A percentile compares a stretch with the other conserved stretches of the same genome.
Conservation (phyloP, 2,888 invertebrate species). For the Hypselothyrea guttata region DNA sequence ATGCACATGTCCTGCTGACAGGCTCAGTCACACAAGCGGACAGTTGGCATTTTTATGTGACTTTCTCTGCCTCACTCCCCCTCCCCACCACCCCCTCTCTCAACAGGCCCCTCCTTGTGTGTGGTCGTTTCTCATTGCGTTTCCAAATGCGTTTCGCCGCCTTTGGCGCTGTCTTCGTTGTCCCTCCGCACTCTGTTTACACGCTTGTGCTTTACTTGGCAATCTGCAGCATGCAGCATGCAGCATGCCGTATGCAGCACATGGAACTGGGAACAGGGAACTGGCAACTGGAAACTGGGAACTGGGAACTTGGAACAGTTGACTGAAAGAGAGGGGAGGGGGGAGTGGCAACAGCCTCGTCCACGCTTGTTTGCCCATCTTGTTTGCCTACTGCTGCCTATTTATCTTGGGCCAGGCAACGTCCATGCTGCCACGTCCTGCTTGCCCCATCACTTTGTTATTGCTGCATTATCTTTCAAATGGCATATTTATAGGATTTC, state of each 20-base stretch:
- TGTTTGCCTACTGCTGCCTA: constrained; percentile 77
- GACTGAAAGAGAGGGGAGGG: constrained; percentile 6
- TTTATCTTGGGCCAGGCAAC: constrained; percentile 64
- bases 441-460: constrained; percentile 59
- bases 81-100: neutral
- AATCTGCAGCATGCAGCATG: neutral
- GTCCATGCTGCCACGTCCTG: constrained; percentile 21
- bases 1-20: constrained; percentile 71
- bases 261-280: constrained; percentile 1
- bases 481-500: constrained; percentile 79
- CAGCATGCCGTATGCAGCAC: neutral
- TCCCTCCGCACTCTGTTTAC: constrained; percentile 32
- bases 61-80: constrained; percentile 1
- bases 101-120: constrained; percentile 1
- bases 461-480: constrained; percentile 78
- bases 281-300: too few relatives aligned
- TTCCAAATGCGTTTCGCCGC: constrained; percentile 67
- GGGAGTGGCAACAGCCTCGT: constrained; percentile 22
- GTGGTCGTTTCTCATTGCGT: constrained; percentile 54
- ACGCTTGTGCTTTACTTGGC: constrained; percentile 27
- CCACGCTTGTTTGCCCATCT: constrained; percentile 57
- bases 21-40: constrained; percentile 71
- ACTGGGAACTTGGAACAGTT: too few relatives aligned
- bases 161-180: constrained; percentile 40
- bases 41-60: constrained; percentile 70